Conservation (phyloP, 2,797 vertebrate species). For the Oryzias dopingdopingensis region DNA sequence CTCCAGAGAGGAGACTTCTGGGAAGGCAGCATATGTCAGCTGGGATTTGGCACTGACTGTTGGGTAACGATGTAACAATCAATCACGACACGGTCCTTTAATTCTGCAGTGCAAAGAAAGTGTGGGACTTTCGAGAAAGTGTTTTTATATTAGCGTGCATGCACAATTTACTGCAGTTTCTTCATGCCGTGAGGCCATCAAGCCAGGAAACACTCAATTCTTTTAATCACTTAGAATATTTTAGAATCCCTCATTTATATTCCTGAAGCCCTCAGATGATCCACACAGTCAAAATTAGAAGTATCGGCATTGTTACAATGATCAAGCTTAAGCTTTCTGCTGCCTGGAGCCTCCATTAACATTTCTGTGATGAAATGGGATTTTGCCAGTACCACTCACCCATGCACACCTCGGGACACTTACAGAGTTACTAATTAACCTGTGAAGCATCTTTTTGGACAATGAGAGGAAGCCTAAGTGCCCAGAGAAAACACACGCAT, state of each 20-base stretch:
- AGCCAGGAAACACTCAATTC: constrained; percentile 8
- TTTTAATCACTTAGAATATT: neutral
- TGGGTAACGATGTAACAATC: constrained; percentile 60
- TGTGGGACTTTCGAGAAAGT: constrained; percentile 32
- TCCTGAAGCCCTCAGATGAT: too few relatives aligned
- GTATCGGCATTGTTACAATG: too few relatives aligned
- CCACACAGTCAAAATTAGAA: too few relatives aligned
- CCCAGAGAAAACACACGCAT: too few relatives aligned
- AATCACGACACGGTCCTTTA: constrained; percentile 62
- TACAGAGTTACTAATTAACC: too few relatives aligned
- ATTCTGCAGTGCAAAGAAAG: constrained; percentile 31
- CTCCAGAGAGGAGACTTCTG: constrained; percentile 76
- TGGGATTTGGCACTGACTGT: constrained; percentile 45
- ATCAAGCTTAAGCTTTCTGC: too few relatives aligned
- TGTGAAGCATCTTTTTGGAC: too few relatives aligned
- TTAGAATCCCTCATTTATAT: neutral
- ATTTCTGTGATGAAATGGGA: too few relatives aligned
- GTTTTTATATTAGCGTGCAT: constrained; percentile 26
- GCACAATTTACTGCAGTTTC: constrained; percentile 26
- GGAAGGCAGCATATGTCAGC: constrained; percentile 63
- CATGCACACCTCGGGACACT: too few relatives aligned
- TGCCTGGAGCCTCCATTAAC: too few relatives aligned
- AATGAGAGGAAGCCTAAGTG: too few relatives aligned
- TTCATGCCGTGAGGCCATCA: constrained; percentile 48
- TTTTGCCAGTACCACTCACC: too few relatives aligned